Conservation (phyloP, 1,140 invertebrate species). For the Planococcus citri region DNA sequence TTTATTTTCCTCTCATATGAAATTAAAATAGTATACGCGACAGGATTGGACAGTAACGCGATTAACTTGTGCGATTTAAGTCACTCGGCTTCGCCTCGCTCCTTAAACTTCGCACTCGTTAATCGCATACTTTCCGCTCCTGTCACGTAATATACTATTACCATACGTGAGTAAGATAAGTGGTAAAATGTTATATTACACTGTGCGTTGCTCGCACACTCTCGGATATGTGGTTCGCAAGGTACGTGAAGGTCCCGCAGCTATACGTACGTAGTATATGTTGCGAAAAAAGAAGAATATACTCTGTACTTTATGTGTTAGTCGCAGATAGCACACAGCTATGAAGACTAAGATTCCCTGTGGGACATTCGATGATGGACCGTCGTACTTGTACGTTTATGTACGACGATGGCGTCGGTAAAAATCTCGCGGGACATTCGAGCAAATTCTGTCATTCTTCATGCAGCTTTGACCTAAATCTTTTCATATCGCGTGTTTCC, state of each 20-base stretch:
- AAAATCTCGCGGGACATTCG: not conserved
- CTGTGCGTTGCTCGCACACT: not conserved
- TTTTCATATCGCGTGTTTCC: constrained; percentile 11
- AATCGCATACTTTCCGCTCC: no score
- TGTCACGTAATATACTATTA: no score
- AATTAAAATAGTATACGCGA: no score
- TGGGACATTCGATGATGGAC: constrained; percentile 14
- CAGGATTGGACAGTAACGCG: no score
- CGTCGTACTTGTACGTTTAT: not conserved
- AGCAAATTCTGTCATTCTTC: constrained; percentile 16
- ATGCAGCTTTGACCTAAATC: constrained; percentile 20
- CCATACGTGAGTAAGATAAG: not conserved
- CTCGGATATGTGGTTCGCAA: not conserved
- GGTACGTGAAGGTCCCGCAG: constrained; percentile 1
- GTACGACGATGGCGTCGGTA: constrained; percentile 5
- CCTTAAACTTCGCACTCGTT: no score
- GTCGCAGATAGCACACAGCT: constrained; percentile 1
- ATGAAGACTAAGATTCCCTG: constrained; percentile 13
- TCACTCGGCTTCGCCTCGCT: no score
- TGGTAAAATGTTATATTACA: constrained; percentile 4
- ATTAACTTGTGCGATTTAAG: no score
- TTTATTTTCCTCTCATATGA: no score
- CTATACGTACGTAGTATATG: not conserved
- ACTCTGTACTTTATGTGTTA: not conserved
- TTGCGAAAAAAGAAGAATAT: not conserved